A percentile compares a stretch with the other conserved stretches of the same genome.
These are phyloP conservation scores for Tychaedon coryphoeus DNA, from an alignment of 2,113 vertebrate species.

Conservation along the genomic window DNA sequence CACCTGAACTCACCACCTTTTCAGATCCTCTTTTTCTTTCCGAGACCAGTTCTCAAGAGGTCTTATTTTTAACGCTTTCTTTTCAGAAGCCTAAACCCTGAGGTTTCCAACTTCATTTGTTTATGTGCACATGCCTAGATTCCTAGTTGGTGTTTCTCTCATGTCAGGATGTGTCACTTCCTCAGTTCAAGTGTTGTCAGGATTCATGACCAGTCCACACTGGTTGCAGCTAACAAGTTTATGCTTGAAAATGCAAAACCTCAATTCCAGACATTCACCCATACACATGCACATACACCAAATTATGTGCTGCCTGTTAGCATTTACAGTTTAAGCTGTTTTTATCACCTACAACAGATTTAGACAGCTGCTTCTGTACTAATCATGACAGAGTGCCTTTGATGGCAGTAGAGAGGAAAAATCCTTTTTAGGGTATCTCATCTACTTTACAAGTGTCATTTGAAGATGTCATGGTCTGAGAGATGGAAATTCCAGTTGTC, in stretches of 20 bases:
- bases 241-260: not conserved
- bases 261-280: not conserved
- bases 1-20: not conserved
- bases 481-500: not conserved
- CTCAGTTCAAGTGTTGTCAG: not conserved
- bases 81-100: not conserved
- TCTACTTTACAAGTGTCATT: not conserved
- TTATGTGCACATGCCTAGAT: not conserved
- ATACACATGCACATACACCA: fast-evolving
- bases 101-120: not conserved
- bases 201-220: not conserved
- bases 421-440: not conserved
- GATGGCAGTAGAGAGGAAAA: not conserved
- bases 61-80: not conserved
- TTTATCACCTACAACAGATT: not conserved
- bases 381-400: not conserved
- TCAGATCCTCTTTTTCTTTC: not conserved
- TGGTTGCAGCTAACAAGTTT: not conserved
- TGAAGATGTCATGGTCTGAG: not conserved
- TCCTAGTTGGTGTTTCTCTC: not conserved
- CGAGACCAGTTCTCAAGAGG: not conserved
- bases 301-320: not conserved
- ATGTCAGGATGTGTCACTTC: not conserved
- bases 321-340: not conserved
- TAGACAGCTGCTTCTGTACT: not conserved